phyloP scores from a whole-genome alignment of 2,888 invertebrate species.

The Hydriomena furcata region DNA sequence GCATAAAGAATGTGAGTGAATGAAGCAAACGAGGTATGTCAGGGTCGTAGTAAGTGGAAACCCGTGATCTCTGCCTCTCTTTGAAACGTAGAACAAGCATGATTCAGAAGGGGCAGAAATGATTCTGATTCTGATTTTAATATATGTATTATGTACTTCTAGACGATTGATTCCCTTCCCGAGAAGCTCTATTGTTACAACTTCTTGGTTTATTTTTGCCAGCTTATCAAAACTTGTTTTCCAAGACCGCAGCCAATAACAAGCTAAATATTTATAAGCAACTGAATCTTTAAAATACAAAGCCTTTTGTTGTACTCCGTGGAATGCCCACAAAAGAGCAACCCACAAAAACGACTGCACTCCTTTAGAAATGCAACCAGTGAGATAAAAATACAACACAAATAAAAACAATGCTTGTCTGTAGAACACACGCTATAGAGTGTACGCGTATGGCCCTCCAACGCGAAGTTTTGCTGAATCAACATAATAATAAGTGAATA shows the following conservation, averaged over 20 bases:
- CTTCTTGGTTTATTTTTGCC: no score
- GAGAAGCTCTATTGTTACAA: no score
- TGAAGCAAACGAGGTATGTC: no score
- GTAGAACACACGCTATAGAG: background rate
- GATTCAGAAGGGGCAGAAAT: no score
- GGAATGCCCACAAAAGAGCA: constrained; percentile 15
- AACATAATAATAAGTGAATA: background rate
- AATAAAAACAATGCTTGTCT: constrained; percentile 15
- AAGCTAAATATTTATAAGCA: constrained; percentile 2
- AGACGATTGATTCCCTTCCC: no score
- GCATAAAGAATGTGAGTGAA: no score
- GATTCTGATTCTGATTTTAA: no score
- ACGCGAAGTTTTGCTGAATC: background rate
- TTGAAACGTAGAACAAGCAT: no score
- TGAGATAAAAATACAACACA: constrained; percentile 16
- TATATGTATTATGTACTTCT: no score
- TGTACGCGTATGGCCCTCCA: background rate
- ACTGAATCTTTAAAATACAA: constrained; percentile 19
- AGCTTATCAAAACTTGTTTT: no score
- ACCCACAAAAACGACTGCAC: constrained; percentile 4
- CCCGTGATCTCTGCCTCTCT: no score
- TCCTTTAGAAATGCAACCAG: constrained; percentile 21
- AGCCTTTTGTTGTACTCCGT: constrained; percentile 10
- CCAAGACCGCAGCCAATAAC: background rate
- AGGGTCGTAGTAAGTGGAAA: no score